Evolutionary conservation across 1,140 invertebrate species (phyloP).

Genomic region (Neoseiulus cucumeris): DNA sequence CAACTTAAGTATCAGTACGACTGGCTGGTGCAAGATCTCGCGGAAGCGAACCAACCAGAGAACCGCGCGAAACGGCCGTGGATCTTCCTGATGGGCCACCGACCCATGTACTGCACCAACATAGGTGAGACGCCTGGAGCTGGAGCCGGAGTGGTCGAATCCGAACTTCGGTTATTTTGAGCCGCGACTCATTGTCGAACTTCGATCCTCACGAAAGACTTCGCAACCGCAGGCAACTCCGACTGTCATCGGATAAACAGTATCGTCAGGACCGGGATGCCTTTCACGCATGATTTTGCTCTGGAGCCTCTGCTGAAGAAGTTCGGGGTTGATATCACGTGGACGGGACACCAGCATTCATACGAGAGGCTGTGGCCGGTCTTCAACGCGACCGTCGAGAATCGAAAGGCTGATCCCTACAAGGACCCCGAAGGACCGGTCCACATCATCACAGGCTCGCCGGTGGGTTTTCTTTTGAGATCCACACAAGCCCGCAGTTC

Average conservation of each 20-base stretch:
- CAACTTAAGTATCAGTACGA: constrained; percentile 62
- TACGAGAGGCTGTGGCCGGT: constrained; percentile 86
- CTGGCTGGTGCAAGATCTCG: constrained; percentile 66
- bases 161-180: no score
- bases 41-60: constrained; percentile 34
- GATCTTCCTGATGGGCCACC: constrained; percentile 80
- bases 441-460: constrained; percentile 78
- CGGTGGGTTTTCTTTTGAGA: constrained; percentile 45
- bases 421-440: constrained; percentile 67
- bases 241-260: not conserved
- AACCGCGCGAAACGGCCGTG: constrained; percentile 53
- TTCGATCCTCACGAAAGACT: no score
- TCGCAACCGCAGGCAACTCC: constrained; percentile 13
- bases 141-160: not conserved
- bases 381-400: constrained; percentile 46
- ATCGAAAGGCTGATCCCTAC: constrained; percentile 43
- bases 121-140: constrained; percentile 32
- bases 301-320: constrained; percentile 69
- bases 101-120: constrained; percentile 94
- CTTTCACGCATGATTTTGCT: constrained; percentile 24
- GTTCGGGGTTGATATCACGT: constrained; percentile 69
- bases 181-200: no score
- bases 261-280: constrained; percentile 20
- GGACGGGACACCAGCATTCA: constrained; percentile 93
- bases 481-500: no score